Percentiles rank a stretch among this genome's conserved stretches.
Evolutionary conservation across 2,113 vertebrate genomes (phyloP).

Genomic region (Cranoglanis bouderius): DNA sequence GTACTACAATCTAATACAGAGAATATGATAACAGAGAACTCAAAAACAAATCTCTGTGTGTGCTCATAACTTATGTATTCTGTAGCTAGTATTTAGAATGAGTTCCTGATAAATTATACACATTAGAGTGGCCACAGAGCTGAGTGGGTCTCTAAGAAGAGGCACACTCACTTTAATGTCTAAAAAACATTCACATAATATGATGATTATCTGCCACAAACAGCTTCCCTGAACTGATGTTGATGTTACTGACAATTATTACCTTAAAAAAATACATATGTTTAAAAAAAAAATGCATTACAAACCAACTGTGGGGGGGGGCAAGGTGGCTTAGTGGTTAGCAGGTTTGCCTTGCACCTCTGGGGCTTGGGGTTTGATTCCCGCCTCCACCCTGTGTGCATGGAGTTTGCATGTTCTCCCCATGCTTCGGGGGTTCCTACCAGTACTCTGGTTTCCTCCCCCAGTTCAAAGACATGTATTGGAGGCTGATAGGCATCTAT

Average conservation of each 20-base stretch:
- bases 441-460: no score
- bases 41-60: not conserved
- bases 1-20: not conserved
- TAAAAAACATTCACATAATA: not conserved
- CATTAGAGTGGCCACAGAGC: constrained; percentile 4
- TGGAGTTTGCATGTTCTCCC: no score
- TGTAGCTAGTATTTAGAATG: not conserved
- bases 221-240: not conserved
- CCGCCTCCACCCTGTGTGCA: no score
- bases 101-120: constrained; percentile 6
- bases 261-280: not conserved
- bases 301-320: no score
- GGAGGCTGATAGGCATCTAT: no score
- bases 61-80: not conserved
- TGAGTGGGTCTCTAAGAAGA: constrained; percentile 15
- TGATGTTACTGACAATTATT: not conserved
- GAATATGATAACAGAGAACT: not conserved
- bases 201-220: not conserved
- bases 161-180: not conserved
- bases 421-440: no score
- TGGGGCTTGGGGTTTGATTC: no score
- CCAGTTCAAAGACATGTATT: no score
- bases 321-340: no score
- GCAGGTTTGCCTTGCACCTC: no score
- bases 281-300: not conserved